Percentiles rank a stretch among this genome's conserved stretches.
Evolutionary conservation across 2,113 vertebrate species (phyloP).

Genomic region (Pseudonaja textilis): DNA sequence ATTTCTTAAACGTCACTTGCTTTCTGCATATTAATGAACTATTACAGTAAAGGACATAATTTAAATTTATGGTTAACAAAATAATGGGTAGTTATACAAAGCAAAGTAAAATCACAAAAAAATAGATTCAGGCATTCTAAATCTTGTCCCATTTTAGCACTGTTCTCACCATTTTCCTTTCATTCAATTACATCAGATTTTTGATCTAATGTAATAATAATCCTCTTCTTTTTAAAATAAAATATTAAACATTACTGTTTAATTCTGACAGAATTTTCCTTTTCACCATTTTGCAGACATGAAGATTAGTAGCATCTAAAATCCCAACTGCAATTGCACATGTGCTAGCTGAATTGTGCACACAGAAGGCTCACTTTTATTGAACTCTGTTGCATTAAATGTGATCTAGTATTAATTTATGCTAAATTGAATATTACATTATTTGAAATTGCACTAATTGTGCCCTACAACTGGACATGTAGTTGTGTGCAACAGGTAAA

Average conservation of each 20-base stretch:
- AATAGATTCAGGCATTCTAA: neutral
- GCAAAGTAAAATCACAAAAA: neutral
- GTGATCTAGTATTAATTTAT: neutral
- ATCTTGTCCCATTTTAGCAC: neutral
- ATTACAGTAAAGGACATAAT: neutral
- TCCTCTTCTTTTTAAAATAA: neutral
- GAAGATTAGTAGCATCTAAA: neutral
- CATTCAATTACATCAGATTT: neutral
- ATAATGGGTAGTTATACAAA: neutral
- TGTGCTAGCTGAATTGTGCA: neutral
- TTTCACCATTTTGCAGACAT: neutral
- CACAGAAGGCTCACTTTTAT: neutral
- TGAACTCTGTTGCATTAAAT: neutral
- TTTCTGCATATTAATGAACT: neutral
- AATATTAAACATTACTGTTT: neutral
- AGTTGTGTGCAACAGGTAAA: neutral
- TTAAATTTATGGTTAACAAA: neutral
- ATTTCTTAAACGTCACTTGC: neutral
- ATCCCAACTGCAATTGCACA: neutral
- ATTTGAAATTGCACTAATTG: neutral
- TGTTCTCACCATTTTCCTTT: neutral
- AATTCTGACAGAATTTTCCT: neutral
- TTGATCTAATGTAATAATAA: neutral
- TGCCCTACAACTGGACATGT: neutral
- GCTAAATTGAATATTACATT: neutral